Evolutionary conservation across 1,140 invertebrate species (phyloP).

Genomic region (Scylla paramamosain): DNA sequence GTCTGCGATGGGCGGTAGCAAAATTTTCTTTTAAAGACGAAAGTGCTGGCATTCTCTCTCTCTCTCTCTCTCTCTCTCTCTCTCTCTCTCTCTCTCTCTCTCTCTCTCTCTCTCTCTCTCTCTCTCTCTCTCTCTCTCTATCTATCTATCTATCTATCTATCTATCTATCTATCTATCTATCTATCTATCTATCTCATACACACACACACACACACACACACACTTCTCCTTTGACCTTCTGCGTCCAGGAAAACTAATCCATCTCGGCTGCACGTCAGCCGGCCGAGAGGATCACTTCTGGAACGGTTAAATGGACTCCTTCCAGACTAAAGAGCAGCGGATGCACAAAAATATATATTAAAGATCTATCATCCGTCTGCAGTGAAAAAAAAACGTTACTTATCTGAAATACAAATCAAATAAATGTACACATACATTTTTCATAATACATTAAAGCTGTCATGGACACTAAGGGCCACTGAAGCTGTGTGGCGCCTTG

Average conservation of each 20-base stretch:
- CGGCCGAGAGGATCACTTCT: too few relatives aligned
- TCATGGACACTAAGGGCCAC: too few relatives aligned
- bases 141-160: too few relatives aligned
- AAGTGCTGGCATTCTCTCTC: too few relatives aligned
- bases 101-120: too few relatives aligned
- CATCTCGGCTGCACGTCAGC: conserved; percentile 7
- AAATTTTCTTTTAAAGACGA: too few relatives aligned
- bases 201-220: conserved; percentile 50
- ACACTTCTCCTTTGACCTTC: conserved; percentile 4
- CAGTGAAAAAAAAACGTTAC: neutral
- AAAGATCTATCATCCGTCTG: neutral
- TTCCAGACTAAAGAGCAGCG: neutral
- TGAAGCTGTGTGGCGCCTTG: too few relatives aligned
- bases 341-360: neutral
- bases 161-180: too few relatives aligned
- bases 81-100: too few relatives aligned
- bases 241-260: neutral
- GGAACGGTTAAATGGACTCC: neutral
- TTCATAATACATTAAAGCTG: neutral
- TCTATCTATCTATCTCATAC: neutral
- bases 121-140: too few relatives aligned
- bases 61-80: too few relatives aligned
- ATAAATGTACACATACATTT: neutral
- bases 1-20: too few relatives aligned
- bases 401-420: neutral